phyloP scores from a whole-genome alignment of 1,140 invertebrate genomes.

The Neodiprion virginianus region DNA sequence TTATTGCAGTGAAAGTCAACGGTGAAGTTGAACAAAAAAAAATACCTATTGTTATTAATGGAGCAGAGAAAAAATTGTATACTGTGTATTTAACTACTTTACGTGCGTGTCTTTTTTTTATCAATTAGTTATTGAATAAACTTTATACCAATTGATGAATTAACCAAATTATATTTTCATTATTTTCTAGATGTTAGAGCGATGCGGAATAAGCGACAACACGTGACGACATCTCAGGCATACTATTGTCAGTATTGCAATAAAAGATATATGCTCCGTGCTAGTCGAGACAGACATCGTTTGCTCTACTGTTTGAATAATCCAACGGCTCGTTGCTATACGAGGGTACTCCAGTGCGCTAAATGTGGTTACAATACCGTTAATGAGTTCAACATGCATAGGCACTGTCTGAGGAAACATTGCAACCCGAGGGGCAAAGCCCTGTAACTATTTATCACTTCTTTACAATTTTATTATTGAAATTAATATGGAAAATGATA shows the following conservation, averaged over 20 bases:
- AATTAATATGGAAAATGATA: too few relatives aligned
- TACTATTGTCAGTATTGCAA: not conserved
- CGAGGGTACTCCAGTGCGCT: not conserved
- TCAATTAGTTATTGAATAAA: not conserved
- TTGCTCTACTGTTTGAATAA: not conserved
- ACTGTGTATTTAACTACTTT: not conserved
- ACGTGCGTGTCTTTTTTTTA: not conserved
- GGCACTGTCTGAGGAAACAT: not conserved
- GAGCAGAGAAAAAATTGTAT: not conserved
- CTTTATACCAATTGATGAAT: not conserved
- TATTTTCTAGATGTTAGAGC: not conserved
- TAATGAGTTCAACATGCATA: not conserved
- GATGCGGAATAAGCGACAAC: not conserved
- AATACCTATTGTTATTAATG: too few relatives aligned
- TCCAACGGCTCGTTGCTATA: not conserved
- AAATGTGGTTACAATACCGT: not conserved
- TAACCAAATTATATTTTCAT: not conserved
- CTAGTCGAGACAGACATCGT: not conserved
- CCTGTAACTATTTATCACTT: too few relatives aligned
- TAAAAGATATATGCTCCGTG: not conserved
- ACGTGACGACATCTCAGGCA: not conserved
- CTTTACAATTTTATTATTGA: too few relatives aligned
- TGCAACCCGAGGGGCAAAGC: too few relatives aligned
- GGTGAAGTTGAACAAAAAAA: too few relatives aligned
- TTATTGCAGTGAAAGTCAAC: too few relatives aligned